phyloP scores from a whole-genome alignment of 2,888 invertebrate genomes.

The Polymixis lichenea region DNA sequence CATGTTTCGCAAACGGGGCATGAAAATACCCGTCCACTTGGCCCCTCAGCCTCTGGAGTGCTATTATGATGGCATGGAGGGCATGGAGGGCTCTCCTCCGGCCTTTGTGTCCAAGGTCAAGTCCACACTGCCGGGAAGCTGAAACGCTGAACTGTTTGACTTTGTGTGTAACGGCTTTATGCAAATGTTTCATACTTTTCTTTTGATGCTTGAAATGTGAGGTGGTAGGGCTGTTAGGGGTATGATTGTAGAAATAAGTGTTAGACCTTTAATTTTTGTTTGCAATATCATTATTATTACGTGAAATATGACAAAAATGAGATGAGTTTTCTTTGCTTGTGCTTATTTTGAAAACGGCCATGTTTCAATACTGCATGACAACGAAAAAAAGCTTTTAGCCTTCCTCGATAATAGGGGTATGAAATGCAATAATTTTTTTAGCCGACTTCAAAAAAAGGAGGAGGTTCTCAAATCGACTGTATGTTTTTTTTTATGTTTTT shows the following conservation, averaged over 20 bases:
- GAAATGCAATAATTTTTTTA: too few relatives aligned
- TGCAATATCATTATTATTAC: too few relatives aligned
- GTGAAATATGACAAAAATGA: too few relatives aligned
- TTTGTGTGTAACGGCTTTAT: conserved; percentile 20
- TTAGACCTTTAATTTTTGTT: too few relatives aligned
- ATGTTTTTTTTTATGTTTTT: too few relatives aligned
- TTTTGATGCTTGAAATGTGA: not conserved
- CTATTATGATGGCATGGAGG: conserved; percentile 35
- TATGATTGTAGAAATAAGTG: not conserved
- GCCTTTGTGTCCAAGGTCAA: conserved; percentile 58
- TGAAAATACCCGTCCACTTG: conserved; percentile 52
- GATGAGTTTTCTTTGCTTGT: too few relatives aligned
- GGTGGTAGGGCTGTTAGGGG: not conserved
- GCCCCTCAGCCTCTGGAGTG: conserved; percentile 33
- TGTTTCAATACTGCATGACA: too few relatives aligned
- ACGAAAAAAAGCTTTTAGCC: too few relatives aligned
- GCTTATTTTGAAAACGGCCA: too few relatives aligned
- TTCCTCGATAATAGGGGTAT: too few relatives aligned
- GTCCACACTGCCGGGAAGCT: conserved; percentile 19
- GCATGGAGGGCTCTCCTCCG: conserved; percentile 41
- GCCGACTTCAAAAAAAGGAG: too few relatives aligned
- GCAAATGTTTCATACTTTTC: conserved; percentile 43
- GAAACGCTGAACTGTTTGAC: conserved; percentile 27
- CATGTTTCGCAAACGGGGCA: conserved; percentile 43
- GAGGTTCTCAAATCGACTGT: too few relatives aligned